A percentile compares a stretch with the other conserved stretches of the same genome.
Evolutionary conservation across 2,113 vertebrate genomes (phyloP).

Genomic region (Trogon melanurus): DNA sequence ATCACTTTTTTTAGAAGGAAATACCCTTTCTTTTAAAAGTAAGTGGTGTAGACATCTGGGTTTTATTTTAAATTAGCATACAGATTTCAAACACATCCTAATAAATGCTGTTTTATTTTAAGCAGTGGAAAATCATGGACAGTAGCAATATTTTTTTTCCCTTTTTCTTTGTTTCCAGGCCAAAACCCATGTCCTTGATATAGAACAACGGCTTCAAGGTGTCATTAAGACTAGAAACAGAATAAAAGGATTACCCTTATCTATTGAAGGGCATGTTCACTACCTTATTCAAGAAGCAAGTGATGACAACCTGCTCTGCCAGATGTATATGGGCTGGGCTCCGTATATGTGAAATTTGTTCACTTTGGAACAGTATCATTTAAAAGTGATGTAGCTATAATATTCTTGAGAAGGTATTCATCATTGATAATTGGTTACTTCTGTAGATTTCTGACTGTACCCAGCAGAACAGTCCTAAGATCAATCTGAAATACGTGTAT

Average conservation of each 20-base stretch:
- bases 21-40: not conserved
- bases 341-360: conserved; percentile 86
- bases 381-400: not conserved
- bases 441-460: not conserved
- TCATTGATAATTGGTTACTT: not conserved
- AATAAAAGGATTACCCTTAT: conserved; percentile 93
- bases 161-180: conserved; percentile 79
- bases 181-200: conserved; percentile 96
- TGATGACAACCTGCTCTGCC: conserved; percentile 92
- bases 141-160: not conserved
- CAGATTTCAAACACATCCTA: not conserved
- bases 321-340: conserved; percentile 98
- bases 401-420: not conserved
- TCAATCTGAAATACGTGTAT: not conserved
- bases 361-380: not conserved
- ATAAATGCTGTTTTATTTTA: not conserved
- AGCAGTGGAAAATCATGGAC: not conserved
- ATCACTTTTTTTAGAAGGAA: not conserved
- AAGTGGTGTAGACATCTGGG: not conserved
- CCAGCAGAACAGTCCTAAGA: not conserved
- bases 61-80: not conserved
- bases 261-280: conserved; percentile 97
- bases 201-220: conserved; percentile 93
- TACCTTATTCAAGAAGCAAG: conserved; percentile 97
- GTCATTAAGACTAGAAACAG: conserved; percentile 96